Evolutionary conservation across 2,888 invertebrate species (phyloP).

Genomic region (Smittia sp.): DNA sequence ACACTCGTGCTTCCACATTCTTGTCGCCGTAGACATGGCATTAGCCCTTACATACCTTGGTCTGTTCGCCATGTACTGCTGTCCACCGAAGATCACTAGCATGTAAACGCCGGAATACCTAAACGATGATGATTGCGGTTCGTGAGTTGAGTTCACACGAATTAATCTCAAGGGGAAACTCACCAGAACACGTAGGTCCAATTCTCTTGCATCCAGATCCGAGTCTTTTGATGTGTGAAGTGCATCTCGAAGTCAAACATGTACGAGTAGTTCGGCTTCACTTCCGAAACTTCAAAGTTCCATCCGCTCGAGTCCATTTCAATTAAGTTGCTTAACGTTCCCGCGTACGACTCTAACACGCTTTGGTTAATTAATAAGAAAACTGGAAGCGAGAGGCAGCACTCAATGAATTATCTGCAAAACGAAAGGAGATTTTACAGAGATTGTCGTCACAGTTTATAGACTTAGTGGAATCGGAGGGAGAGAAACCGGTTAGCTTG

Average conservation of each 20-base stretch:
- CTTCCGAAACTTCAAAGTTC: conserved; percentile 49
- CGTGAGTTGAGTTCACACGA: too few relatives aligned
- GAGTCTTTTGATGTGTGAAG: conserved; percentile 84
- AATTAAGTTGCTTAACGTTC: neutral
- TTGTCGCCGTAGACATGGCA: neutral
- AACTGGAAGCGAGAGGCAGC: neutral
- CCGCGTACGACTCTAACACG: neutral
- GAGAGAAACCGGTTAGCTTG: neutral
- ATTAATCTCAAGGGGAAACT: neutral
- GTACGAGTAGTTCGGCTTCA: conserved; percentile 87
- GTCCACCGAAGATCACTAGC: conserved; percentile 89
- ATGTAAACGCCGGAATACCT: conserved; percentile 78
- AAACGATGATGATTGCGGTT: too few relatives aligned
- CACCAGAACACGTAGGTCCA: conserved; percentile 89
- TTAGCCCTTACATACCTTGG: conserved; percentile 60
- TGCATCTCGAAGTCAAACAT: conserved; percentile 94
- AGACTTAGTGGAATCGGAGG: neutral
- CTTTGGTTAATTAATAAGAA: neutral
- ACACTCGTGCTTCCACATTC: conserved; percentile 3
- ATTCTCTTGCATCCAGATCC: conserved; percentile 93
- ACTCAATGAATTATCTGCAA: conserved; percentile 4
- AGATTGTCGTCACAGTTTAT: neutral
- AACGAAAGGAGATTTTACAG: neutral
- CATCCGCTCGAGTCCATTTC: conserved; percentile 31
- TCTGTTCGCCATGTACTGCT: conserved; percentile 89